Conservation (phyloP, 2,113 vertebrate species). For the Echinops telfairi region DNA sequence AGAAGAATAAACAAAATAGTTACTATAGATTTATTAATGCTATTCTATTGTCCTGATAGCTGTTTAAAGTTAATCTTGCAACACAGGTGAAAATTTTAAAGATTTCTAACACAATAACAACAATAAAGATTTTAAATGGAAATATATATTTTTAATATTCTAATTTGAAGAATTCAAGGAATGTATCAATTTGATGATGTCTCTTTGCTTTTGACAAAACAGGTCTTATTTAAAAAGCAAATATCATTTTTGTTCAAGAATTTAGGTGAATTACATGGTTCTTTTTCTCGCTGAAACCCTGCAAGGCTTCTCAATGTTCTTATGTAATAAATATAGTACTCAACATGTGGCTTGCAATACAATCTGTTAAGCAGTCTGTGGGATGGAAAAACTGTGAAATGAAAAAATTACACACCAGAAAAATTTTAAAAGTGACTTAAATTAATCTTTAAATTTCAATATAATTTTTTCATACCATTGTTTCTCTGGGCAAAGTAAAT, state of each 20-base stretch:
- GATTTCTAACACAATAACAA: background rate
- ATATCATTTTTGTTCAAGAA: background rate
- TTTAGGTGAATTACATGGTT: background rate
- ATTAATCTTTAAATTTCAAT: background rate
- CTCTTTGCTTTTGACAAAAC: slow-evolving; percentile 14
- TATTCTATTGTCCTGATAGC: background rate
- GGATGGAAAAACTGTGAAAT: background rate
- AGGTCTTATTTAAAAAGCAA: background rate
- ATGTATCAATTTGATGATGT: slow-evolving; percentile 26
- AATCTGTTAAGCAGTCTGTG: slow-evolving; percentile 20
- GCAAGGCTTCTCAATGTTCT: background rate
- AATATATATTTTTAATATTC: slow-evolving; percentile 34
- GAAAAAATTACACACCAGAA: background rate
- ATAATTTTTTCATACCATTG: background rate
- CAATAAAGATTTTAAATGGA: slow-evolving; percentile 3
- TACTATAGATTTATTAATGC: background rate
- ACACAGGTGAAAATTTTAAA: slow-evolving; percentile 21
- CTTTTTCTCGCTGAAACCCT: background rate
- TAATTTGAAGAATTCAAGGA: slow-evolving; percentile 25
- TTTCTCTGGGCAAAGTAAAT: background rate
- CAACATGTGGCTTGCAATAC: background rate
- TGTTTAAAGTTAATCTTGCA: background rate
- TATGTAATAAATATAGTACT: background rate
- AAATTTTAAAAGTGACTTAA: background rate
- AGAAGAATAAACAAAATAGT: background rate